Evolutionary conservation across 2,888 invertebrate species (phyloP).

Genomic region (Chironomus riparius): DNA sequence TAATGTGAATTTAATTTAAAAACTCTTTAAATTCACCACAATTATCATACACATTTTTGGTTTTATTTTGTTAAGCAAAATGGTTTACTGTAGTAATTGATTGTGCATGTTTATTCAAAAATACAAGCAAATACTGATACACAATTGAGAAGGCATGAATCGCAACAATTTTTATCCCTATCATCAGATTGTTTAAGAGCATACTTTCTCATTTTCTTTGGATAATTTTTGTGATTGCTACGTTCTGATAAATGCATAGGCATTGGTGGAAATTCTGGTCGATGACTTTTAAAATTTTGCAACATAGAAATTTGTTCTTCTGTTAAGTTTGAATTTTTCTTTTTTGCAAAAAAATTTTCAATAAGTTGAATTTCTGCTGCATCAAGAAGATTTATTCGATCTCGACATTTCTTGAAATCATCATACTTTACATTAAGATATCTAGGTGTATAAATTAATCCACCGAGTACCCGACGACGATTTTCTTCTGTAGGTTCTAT

Average conservation of each 20-base stretch:
- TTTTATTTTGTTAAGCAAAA: no score
- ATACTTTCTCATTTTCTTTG: constrained; percentile 40
- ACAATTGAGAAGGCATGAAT: constrained; percentile 40
- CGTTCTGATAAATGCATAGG: constrained; percentile 42
- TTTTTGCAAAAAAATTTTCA: constrained; percentile 38
- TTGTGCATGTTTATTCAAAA: constrained; percentile 37
- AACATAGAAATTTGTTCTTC: constrained; percentile 39
- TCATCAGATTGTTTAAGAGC: constrained; percentile 22
- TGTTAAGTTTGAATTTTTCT: constrained; percentile 39
- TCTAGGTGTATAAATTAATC: constrained; percentile 39
- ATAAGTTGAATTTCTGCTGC: constrained; percentile 37
- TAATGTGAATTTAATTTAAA: no score
- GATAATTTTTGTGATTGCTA: constrained; percentile 41
- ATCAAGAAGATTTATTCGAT: constrained; percentile 40
- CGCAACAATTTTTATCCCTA: constrained; percentile 39
- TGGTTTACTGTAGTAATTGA: background rate
- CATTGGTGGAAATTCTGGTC: constrained; percentile 41
- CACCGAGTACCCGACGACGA: constrained; percentile 40
- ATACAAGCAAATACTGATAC: constrained; percentile 41
- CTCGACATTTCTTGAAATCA: constrained; percentile 39
- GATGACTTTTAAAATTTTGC: constrained; percentile 38
- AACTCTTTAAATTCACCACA: no score
- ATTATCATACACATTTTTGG: no score
- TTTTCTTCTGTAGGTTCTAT: constrained; percentile 39
- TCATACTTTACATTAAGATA: constrained; percentile 35